phyloP scores from a whole-genome alignment of 2,888 invertebrate species.

The Fragum fragum region DNA sequence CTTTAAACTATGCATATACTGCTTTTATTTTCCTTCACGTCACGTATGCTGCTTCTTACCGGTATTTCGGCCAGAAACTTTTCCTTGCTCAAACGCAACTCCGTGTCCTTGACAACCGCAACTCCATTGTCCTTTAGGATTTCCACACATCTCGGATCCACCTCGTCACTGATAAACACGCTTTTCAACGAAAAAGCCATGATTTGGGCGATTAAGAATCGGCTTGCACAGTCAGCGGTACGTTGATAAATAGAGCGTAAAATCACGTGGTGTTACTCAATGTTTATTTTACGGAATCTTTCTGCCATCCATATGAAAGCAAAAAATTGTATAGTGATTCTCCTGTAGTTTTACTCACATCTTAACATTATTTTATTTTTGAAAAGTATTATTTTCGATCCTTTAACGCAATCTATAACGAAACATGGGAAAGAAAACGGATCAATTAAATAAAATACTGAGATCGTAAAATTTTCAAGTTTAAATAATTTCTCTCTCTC shows the following conservation, averaged over 20 bases:
- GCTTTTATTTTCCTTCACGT: conserved; percentile 10
- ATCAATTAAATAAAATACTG: too few relatives aligned
- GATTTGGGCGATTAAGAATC: conserved; percentile 20
- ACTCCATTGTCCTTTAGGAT: conserved; percentile 93
- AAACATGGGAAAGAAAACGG: too few relatives aligned
- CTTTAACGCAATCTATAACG: too few relatives aligned
- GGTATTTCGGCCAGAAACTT: conserved; percentile 92
- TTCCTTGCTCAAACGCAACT: conserved; percentile 90
- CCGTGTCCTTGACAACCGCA: conserved; percentile 91
- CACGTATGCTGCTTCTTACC: conserved; percentile 88
- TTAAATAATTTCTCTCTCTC: too few relatives aligned
- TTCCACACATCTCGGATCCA: conserved; percentile 94
- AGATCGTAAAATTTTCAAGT: too few relatives aligned
- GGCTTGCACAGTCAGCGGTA: not conserved
- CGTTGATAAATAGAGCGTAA: not conserved
- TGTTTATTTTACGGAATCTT: not conserved
- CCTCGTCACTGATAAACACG: conserved; percentile 97
- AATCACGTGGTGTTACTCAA: not conserved
- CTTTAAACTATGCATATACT: conserved; percentile 21
- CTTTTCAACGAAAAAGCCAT: conserved; percentile 80
- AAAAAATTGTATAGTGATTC: too few relatives aligned
- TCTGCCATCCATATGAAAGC: too few relatives aligned
- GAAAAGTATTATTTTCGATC: too few relatives aligned
- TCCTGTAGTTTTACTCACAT: too few relatives aligned
- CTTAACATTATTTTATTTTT: too few relatives aligned